phyloP scores from a whole-genome alignment of 2,888 invertebrate genomes.

The Melipona bicolor region DNA sequence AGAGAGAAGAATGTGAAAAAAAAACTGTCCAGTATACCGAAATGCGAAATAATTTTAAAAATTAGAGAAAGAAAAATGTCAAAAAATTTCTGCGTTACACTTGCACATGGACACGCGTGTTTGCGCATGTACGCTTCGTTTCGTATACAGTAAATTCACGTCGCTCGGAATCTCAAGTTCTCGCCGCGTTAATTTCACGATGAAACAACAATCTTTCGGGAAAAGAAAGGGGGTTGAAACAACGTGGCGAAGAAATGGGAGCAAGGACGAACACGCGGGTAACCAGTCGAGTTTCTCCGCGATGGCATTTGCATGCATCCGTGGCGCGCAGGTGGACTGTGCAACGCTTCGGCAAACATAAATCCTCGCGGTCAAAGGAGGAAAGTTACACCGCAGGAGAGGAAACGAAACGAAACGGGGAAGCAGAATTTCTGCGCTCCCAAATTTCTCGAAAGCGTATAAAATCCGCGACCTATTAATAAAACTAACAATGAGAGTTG shows the following conservation, averaged over 20 bases:
- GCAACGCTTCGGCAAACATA: constrained; percentile 63
- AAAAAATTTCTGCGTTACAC: not conserved
- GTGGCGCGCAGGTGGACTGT: constrained; percentile 65
- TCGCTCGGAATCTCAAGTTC: constrained; percentile 3
- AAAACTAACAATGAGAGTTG: too few species aligned
- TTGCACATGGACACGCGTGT: not conserved
- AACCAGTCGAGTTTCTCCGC: constrained; percentile 31
- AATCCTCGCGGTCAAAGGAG: constrained; percentile 58
- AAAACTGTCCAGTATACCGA: too few species aligned
- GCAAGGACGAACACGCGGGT: constrained; percentile 26
- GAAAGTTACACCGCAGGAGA: not conserved
- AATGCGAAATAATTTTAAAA: too few species aligned
- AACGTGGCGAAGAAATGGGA: constrained; percentile 32
- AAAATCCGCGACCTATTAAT: too few species aligned
- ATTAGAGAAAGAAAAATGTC: not conserved
- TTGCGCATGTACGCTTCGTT: not conserved
- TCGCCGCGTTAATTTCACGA: constrained; percentile 41
- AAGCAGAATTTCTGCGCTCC: not conserved
- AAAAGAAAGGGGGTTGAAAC: not conserved
- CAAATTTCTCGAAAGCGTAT: not conserved
- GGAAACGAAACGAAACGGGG: not conserved
- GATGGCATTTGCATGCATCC: constrained; percentile 72
- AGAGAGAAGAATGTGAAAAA: too few species aligned
- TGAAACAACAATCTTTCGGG: constrained; percentile 33
- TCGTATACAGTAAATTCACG: constrained; percentile 1